A percentile compares a stretch with the other conserved stretches of the same genome.
These are phyloP conservation scores for Caprella mutica DNA, from an alignment of 2,888 invertebrate species.

Conservation along the genomic window DNA sequence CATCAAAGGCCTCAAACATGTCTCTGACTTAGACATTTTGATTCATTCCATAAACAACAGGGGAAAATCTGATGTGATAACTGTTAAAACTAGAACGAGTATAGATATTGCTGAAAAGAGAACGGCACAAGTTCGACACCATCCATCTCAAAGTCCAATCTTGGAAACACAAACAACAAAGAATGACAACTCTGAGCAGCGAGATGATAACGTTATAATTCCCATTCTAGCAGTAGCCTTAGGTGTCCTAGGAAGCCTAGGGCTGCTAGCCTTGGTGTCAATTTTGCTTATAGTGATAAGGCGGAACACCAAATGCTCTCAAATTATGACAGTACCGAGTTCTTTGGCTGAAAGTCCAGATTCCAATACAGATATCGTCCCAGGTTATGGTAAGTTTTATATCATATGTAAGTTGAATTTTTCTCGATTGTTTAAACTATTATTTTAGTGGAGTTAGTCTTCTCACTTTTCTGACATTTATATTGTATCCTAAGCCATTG, in stretches of 20 bases:
- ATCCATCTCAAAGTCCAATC: no score
- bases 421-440: no score
- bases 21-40: conserved; percentile 18
- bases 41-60: conserved; percentile 19
- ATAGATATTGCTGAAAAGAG: conserved; percentile 27
- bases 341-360: background rate
- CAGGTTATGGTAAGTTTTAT: no score
- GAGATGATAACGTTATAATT: no score
- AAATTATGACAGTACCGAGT: background rate
- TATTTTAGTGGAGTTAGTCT: no score
- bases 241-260: background rate
- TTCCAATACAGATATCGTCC: conserved; percentile 5
- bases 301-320: background rate
- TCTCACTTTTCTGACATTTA: no score
- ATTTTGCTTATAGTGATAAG: background rate
- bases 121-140: conserved; percentile 30
- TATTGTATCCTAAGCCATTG: no score
- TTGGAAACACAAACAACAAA: no score
- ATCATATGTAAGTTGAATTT: no score
- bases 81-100: conserved; percentile 9
- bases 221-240: conserved; percentile 1
- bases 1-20: conserved; percentile 25
- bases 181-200: no score
- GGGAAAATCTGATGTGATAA: conserved; percentile 21
- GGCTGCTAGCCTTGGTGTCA: background rate